Percentiles rank a stretch among this genome's conserved stretches.
Evolutionary conservation across 2,113 vertebrate genomes (phyloP).

Genomic region (Callionymus lyra): DNA sequence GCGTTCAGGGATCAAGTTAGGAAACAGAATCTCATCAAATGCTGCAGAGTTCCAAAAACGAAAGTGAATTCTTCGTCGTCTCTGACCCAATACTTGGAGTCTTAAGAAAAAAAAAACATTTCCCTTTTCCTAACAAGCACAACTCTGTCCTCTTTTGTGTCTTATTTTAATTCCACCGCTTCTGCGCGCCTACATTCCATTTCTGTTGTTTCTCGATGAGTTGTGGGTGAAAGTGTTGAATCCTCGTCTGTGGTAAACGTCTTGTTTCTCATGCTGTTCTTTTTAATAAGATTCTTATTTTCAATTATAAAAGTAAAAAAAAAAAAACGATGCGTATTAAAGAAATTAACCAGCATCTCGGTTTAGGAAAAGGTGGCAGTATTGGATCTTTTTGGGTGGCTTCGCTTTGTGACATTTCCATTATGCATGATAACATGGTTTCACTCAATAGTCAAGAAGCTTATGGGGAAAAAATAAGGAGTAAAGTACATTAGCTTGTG

Average conservation of each 20-base stretch:
- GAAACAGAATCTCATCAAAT: slow-evolving; percentile 27
- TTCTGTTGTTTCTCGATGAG: slow-evolving; percentile 20
- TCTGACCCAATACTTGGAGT: slow-evolving; percentile 9
- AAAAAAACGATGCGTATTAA: slow-evolving; percentile 34
- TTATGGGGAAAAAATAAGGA: not conserved
- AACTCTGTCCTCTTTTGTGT: slow-evolving; percentile 33
- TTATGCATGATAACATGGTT: not conserved
- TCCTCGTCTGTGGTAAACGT: slow-evolving; percentile 43
- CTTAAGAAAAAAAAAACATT: slow-evolving; percentile 6
- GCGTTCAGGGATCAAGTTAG: slow-evolving; percentile 51
- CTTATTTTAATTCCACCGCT: slow-evolving; percentile 29
- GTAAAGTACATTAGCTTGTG: too few relatives aligned
- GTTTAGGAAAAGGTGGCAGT: slow-evolving; percentile 33
- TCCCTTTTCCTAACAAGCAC: slow-evolving; percentile 45
- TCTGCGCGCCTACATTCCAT: slow-evolving; percentile 51
- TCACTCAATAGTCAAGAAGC: not conserved
- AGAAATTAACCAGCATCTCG: slow-evolving; percentile 36
- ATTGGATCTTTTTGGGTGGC: slow-evolving; percentile 5
- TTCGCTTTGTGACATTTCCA: not conserved
- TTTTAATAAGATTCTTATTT: slow-evolving; percentile 47
- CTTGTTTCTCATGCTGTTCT: slow-evolving; percentile 48
- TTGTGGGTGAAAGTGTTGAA: slow-evolving; percentile 39
- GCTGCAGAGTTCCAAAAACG: slow-evolving; percentile 10
- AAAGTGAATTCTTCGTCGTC: not conserved
- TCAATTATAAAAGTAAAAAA: slow-evolving; percentile 6